These are phyloP conservation scores for Malachius bipustulatus DNA, from an alignment of 2,888 invertebrate species.

Conservation along the genomic window DNA sequence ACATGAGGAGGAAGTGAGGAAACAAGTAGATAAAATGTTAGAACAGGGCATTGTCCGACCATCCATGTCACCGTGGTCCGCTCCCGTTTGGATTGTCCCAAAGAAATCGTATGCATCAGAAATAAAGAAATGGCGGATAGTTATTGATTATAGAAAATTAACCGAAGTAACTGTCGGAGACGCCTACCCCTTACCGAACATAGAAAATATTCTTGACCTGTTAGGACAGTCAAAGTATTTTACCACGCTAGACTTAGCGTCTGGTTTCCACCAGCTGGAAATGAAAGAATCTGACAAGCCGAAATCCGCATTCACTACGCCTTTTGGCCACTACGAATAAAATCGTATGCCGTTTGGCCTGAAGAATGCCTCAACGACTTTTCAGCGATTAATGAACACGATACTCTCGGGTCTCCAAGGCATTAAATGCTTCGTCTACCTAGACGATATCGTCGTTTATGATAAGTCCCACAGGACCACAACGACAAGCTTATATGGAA, in stretches of 20 bases:
- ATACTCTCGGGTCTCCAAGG: conserved; percentile 22
- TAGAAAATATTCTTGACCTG: conserved; percentile 23
- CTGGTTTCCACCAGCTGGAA: conserved; percentile 15
- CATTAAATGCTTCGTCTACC: conserved; percentile 25
- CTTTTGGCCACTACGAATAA: conserved; percentile 21
- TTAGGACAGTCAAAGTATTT: conserved; percentile 20
- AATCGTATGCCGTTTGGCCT: conserved; percentile 23
- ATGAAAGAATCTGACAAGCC: conserved; percentile 12
- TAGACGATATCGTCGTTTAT: conserved; percentile 29
- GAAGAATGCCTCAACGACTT: conserved; percentile 24
- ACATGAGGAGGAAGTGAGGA: conserved; percentile 27
- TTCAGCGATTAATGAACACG: conserved; percentile 25
- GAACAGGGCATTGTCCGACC: conserved; percentile 23
- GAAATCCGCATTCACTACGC: conserved; percentile 21
- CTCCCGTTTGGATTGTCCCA: conserved; percentile 22
- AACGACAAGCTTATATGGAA: conserved; percentile 15
- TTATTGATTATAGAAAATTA: conserved; percentile 29
- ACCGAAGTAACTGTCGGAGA: conserved; percentile 27
- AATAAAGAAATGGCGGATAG: conserved; percentile 23
- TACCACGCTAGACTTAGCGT: conserved; percentile 16
- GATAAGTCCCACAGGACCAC: conserved; percentile 22
- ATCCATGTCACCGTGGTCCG: conserved; percentile 18
- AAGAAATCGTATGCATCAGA: conserved; percentile 22
- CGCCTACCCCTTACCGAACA: conserved; percentile 25
- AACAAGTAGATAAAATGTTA: conserved; percentile 26